These are phyloP conservation scores for Lumbricus terrestris DNA, from an alignment of 2,888 invertebrate genomes.

Conservation along the genomic window DNA sequence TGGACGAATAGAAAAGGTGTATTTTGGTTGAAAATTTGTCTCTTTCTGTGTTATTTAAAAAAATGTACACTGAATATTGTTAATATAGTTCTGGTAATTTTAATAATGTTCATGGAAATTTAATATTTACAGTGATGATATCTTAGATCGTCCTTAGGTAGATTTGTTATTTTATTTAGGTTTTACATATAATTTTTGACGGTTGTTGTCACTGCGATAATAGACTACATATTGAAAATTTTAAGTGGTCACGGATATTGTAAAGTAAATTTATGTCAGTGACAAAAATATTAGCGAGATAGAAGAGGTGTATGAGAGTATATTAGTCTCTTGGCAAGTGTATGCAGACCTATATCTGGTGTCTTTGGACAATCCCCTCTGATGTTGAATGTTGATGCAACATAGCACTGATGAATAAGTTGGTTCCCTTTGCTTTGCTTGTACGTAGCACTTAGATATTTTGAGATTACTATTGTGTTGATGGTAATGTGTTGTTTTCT, in stretches of 20 bases:
- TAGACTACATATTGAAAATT: not conserved
- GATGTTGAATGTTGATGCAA: too few species aligned
- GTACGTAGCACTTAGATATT: not conserved
- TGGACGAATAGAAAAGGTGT: not conserved
- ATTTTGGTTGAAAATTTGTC: not conserved
- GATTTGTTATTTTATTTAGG: not conserved
- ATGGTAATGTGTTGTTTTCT: constrained; percentile 4
- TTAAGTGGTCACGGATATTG: too few species aligned
- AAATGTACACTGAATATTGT: not conserved
- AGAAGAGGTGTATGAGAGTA: too few species aligned
- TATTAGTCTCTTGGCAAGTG: too few species aligned
- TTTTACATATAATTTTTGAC: too few species aligned
- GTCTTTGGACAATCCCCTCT: too few species aligned
- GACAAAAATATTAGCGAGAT: too few species aligned
- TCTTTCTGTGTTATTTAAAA: not conserved
- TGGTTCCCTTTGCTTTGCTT: not conserved
- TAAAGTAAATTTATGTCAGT: too few species aligned
- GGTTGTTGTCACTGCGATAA: not conserved
- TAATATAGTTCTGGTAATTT: not conserved
- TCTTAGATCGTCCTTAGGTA: not conserved
- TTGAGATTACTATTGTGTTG: too few species aligned
- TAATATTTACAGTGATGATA: not conserved
- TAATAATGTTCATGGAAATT: not conserved
- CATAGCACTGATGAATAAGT: not conserved
- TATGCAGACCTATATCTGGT: not conserved